Evolutionary conservation across 2,888 invertebrate species (phyloP).

Genomic region (Mythimna ferrago): DNA sequence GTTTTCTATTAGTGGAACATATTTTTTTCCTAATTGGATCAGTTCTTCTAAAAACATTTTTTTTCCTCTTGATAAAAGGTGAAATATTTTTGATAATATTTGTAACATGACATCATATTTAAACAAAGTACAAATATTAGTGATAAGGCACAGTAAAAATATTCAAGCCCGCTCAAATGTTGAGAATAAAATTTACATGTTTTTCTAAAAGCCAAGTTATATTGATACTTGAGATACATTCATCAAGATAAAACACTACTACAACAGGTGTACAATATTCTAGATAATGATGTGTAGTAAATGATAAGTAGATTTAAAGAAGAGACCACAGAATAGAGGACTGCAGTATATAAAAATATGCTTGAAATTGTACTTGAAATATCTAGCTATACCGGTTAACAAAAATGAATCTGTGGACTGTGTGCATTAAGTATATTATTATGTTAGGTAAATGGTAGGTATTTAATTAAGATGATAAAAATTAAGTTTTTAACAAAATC

Average conservation of each 20-base stretch:
- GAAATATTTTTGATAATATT: too few species aligned
- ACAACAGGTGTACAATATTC: neutral
- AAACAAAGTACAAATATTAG: neutral
- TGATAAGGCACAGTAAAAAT: neutral
- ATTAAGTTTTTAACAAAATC: too few species aligned
- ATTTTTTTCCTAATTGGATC: neutral
- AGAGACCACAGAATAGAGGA: constrained; percentile 10
- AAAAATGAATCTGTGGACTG: neutral
- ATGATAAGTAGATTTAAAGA: constrained; percentile 19
- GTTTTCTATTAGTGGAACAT: neutral
- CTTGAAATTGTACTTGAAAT: constrained; percentile 42
- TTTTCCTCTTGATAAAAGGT: too few species aligned
- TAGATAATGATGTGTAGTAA: neutral
- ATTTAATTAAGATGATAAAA: too few species aligned
- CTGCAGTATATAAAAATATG: neutral
- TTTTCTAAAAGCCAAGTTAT: neutral
- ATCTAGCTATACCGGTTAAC: neutral
- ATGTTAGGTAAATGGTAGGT: too few species aligned
- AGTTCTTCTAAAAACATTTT: too few species aligned
- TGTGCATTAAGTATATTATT: too few species aligned
- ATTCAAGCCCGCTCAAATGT: neutral
- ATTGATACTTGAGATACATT: constrained; percentile 10
- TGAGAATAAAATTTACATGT: constrained; percentile 5
- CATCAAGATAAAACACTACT: neutral
- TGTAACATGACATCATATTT: neutral